Evolutionary conservation across 2,888 invertebrate genomes (phyloP), one percentile per base, ranked within the genome.

Genomic region (Drosophila rubida): DNA sequence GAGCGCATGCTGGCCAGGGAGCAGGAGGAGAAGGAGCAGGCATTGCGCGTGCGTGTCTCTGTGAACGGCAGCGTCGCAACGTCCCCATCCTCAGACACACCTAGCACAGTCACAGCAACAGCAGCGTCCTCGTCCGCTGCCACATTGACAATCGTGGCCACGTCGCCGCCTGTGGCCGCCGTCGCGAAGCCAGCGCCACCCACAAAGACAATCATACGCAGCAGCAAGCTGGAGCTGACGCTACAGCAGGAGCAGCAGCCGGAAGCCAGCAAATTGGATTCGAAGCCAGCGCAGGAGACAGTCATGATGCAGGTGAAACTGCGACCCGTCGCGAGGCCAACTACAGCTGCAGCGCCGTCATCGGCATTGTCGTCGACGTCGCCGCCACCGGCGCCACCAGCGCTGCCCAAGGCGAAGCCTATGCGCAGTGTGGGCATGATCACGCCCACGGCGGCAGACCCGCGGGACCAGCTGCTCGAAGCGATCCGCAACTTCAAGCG

Each of bases 401-500:
- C 89, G 22, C 87, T 92, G 27, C 90, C 91, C 7, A 92, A 92
- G 41, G 91, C 91, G 22, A 76, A 46, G 63, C 78, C 45, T 51
- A 80, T 80, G 57, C 72, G 14, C 63, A 73, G 22, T 35, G 53
- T 78, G 41, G 61, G 74, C 14, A 66, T 63, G 4, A 27, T 59
- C 2, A 70, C 78, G 23, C 76, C 72, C 27, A 71, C 65, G 4
- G 19, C 75, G 13, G 59, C 83, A 1, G 95, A 96, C 90, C 93
- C 95, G 0, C 92, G 95, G 45, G 94, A 95, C 76, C 93, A 94
- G 80, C 92, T 96, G 30, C 91, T 96, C 90, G 93, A 94, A 50
- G 95, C 95, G 14, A 96, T 96, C 83, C 93, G 95, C 71, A 94
- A 93, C 88, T 96, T 96, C 72, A 95, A 95, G 60, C 89, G 88